A percentile compares a stretch with the other conserved stretches of the same genome.
These are phyloP conservation scores for Epinephelus coioides DNA, from an alignment of 2,797 vertebrate species.

Conservation along the genomic window DNA sequence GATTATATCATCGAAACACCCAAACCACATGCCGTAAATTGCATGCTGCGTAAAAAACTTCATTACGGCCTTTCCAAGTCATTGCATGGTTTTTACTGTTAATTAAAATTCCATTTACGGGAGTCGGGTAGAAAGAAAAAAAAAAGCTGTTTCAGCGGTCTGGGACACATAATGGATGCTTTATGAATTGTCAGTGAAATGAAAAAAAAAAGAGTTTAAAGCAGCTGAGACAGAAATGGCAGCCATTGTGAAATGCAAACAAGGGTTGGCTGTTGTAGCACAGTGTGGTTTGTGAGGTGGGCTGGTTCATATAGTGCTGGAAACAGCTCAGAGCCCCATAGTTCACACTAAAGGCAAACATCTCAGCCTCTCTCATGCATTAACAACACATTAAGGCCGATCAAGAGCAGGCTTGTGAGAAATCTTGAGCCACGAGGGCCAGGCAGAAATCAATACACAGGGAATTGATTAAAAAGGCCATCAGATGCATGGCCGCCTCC, in stretches of 20 bases:
- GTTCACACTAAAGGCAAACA: constrained; percentile 16
- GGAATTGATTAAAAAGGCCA: constrained; percentile 46
- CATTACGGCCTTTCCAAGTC: constrained; percentile 77
- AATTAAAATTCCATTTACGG: constrained; percentile 78
- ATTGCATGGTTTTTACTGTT: constrained; percentile 76
- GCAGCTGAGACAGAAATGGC: constrained; percentile 51
- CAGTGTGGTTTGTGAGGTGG: constrained; percentile 13
- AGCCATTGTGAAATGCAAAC: constrained; percentile 58
- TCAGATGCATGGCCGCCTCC: constrained; percentile 21
- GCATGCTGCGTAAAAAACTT: constrained; percentile 70
- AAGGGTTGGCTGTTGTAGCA: neutral
- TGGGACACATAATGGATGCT: constrained; percentile 69
- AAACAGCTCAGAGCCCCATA: constrained; percentile 5
- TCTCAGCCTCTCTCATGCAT: constrained; percentile 35
- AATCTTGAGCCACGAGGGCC: neutral
- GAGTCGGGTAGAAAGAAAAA: constrained; percentile 30
- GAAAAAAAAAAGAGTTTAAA: constrained; percentile 49
- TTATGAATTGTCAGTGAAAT: constrained; percentile 61
- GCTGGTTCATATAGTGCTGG: constrained; percentile 12
- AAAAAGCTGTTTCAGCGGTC: constrained; percentile 64
- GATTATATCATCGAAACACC: constrained; percentile 66
- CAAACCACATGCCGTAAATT: constrained; percentile 72
- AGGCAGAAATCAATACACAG: constrained; percentile 33
- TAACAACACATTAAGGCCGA: constrained; percentile 28
- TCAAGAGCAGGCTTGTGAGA: constrained; percentile 16